These are phyloP conservation scores for Drosophila mercatorum DNA, from an alignment of 2,888 invertebrate species.

Conservation along the genomic window DNA sequence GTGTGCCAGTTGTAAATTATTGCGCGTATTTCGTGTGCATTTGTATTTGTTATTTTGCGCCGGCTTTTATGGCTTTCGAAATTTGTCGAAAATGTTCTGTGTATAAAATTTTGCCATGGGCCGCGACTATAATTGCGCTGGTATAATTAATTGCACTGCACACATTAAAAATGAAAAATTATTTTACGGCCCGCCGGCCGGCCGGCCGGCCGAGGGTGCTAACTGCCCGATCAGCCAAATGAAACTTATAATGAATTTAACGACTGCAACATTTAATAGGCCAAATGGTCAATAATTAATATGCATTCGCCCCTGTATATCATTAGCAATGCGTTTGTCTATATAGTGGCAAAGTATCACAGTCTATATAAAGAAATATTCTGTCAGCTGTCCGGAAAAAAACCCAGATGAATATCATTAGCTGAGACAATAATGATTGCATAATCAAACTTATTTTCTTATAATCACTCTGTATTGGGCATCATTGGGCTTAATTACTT, in stretches of 20 bases:
- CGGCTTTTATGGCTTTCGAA: constrained; percentile 21
- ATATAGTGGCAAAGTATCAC: background rate
- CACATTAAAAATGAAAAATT: constrained; percentile 54
- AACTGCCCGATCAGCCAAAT: constrained; percentile 36
- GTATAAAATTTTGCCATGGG: constrained; percentile 20
- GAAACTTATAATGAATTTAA: constrained; percentile 42
- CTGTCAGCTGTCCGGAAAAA: background rate
- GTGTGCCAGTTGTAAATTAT: constrained; percentile 32
- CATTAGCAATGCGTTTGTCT: constrained; percentile 19
- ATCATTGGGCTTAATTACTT: too few relatives aligned
- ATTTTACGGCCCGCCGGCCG: constrained; percentile 12
- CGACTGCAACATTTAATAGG: constrained; percentile 31
- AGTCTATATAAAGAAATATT: background rate
- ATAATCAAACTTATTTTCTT: background rate
- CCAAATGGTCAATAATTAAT: constrained; percentile 27
- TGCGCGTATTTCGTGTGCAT: constrained; percentile 23
- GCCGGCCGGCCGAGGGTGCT: constrained; percentile 18
- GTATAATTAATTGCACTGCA: constrained; percentile 50
- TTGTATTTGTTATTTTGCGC: constrained; percentile 12
- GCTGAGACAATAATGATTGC: background rate
- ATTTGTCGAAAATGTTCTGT: constrained; percentile 51
- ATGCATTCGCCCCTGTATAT: constrained; percentile 17
- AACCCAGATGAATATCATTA: constrained; percentile 2
- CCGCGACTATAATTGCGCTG: constrained; percentile 28
- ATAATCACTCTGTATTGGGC: too few relatives aligned